Evolutionary conservation across 2,113 vertebrate genomes (phyloP), one percentile per base, ranked within the genome.

Genomic region (Nesogale talazaci): DNA sequence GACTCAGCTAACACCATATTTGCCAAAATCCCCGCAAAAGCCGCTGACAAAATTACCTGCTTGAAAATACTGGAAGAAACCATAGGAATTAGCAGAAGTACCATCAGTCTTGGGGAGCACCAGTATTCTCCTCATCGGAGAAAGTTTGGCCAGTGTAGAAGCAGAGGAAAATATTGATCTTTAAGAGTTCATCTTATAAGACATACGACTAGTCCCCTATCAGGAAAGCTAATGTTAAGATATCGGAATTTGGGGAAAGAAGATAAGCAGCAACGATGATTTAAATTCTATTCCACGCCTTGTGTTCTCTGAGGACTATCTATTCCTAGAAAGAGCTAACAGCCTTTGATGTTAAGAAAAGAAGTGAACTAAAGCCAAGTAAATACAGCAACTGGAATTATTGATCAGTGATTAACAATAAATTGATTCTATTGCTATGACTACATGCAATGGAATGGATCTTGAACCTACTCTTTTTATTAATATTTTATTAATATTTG

Each of bases 401-500:
- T 12, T 84, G 81, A 42, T 80, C 36, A 57, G 17, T 36, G 88
- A 12, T 94, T 94, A 94, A 91, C 29, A 92, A 89, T 94, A 89
- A 86, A 89, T 94, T 92, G 67, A 91, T 92, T 89, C 14, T 67
- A 31, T 59, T 95, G 36, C 90, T 92, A 87, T 93, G 93, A 19
- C 19, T 22, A 61, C 22, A 20, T 96, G 94, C 34, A 87, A 92
- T 89, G 88, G 87, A 69, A 93, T 96, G 85, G 56, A 22, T 23
- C 82, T 92, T 46, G 40, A 87, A 92, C 4, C n/a, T 87, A 86
- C 20, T 61, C 23, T 46, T 86, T 93, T 36, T n/a, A n/a, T n/a
- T n/a, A n/a, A n/a, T n/a, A n/a, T n/a, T n/a, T 93, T 94, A 86
- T 90, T 67, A 94, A 86, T 94, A 91, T 91, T 92, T 95, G 92